phyloP scores from a whole-genome alignment of 2,888 invertebrate genomes.

The Nymphalis polychloros region DNA sequence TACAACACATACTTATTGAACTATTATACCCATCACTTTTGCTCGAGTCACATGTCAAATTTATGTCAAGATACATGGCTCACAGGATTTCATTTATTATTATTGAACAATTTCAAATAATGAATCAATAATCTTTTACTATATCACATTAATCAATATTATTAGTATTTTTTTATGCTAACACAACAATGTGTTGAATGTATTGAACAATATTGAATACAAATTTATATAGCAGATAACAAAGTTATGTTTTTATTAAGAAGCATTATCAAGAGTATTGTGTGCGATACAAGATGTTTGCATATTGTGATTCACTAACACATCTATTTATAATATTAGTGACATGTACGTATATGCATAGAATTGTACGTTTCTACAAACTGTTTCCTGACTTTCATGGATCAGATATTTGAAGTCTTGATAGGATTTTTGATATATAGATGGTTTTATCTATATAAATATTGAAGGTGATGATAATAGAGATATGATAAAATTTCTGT shows the following conservation, averaged over 20 bases:
- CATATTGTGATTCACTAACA: constrained; percentile 54
- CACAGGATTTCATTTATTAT: constrained; percentile 55
- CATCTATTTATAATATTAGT: constrained; percentile 42
- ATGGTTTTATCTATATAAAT: background rate
- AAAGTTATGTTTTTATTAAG: constrained; percentile 55
- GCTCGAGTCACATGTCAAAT: constrained; percentile 60
- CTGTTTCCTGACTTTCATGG: constrained; percentile 16
- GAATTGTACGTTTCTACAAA: constrained; percentile 30
- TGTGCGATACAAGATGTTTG: constrained; percentile 58
- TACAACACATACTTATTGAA: constrained; percentile 34
- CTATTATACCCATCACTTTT: constrained; percentile 12
- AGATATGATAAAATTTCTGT: constrained; percentile 7
- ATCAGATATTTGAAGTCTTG: background rate
- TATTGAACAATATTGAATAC: constrained; percentile 24
- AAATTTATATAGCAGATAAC: constrained; percentile 42
- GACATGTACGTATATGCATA: constrained; percentile 21
- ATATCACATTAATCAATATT: constrained; percentile 6
- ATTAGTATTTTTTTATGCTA: constrained; percentile 16
- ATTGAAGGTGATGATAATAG: constrained; percentile 10
- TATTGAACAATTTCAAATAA: constrained; percentile 16
- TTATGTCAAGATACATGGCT: constrained; percentile 57
- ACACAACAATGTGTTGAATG: constrained; percentile 16
- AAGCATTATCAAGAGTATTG: constrained; percentile 59
- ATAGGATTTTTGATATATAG: background rate
- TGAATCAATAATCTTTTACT: constrained; percentile 3